Evolutionary conservation across 2,888 invertebrate genomes (phyloP).

Genomic region (Nysson spinosus): DNA sequence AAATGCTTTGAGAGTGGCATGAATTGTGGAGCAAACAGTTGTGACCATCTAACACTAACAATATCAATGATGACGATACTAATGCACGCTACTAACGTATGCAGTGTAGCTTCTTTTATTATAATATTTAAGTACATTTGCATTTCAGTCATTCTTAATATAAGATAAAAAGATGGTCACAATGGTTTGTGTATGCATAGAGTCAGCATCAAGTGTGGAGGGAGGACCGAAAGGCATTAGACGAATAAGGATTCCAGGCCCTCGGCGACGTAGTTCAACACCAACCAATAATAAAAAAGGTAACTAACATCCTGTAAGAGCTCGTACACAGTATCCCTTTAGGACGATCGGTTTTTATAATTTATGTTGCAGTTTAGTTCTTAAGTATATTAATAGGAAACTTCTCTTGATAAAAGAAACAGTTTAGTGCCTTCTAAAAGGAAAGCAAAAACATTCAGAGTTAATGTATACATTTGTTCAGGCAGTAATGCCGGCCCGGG

Average conservation of each 20-base stretch:
- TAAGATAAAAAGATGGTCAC: slow-evolving; percentile 73
- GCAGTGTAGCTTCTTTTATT: slow-evolving; percentile 43
- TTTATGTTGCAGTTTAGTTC: slow-evolving; percentile 5
- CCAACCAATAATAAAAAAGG: slow-evolving; percentile 71
- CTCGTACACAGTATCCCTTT: slow-evolving; percentile 25
- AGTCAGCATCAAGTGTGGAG: slow-evolving; percentile 82
- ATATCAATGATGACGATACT: slow-evolving; percentile 33
- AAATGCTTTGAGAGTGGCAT: slow-evolving; percentile 58
- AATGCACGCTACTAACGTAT: slow-evolving; percentile 64
- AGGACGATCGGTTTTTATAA: slow-evolving; percentile 53
- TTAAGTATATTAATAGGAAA: too few species aligned
- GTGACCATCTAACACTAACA: slow-evolving; percentile 76
- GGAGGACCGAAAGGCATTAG: slow-evolving; percentile 77
- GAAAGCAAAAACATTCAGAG: slow-evolving; percentile 40
- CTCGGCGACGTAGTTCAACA: slow-evolving; percentile 75
- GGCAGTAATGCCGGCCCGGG: slow-evolving; percentile 72
- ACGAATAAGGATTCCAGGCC: slow-evolving; percentile 71
- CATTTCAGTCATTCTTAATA: slow-evolving; percentile 16
- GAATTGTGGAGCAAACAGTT: slow-evolving; percentile 71
- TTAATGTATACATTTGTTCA: slow-evolving; percentile 60
- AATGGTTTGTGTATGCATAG: slow-evolving; percentile 78
- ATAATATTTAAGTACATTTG: slow-evolving; percentile 19
- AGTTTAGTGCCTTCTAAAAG: too few species aligned
- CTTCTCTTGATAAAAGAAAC: too few species aligned
- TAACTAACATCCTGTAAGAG: slow-evolving; percentile 52